Conservation (phyloP, 2,113 vertebrate species). For the Macquaria australasica region DNA sequence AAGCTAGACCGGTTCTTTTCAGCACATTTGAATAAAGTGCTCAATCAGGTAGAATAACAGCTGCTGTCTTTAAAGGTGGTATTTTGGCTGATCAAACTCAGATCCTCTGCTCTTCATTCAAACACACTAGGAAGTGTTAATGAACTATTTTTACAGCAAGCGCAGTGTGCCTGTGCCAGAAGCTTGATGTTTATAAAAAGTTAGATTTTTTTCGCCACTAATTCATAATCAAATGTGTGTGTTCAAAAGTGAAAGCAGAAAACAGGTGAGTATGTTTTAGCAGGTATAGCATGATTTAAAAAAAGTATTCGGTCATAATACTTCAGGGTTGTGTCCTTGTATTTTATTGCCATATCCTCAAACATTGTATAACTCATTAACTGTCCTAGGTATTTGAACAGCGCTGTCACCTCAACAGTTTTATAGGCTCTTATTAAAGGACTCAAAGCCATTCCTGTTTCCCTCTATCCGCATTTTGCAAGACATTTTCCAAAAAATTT, state of each 20-base stretch:
- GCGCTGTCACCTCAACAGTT: background rate
- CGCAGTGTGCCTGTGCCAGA: background rate
- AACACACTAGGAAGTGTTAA: background rate
- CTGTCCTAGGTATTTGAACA: background rate
- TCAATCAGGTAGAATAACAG: slow-evolving; percentile 26
- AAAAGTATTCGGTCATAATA: background rate
- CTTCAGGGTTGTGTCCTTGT: background rate
- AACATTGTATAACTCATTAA: background rate
- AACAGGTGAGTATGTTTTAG: background rate
- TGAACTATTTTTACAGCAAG: background rate
- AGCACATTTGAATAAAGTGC: slow-evolving; percentile 32
- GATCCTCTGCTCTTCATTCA: background rate
- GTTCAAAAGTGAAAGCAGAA: background rate
- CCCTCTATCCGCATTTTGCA: background rate
- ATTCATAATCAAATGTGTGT: background rate
- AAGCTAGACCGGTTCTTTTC: slow-evolving; percentile 56
- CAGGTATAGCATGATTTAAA: background rate
- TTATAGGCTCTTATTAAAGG: background rate
- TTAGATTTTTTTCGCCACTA: background rate
- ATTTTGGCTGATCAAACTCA: background rate
- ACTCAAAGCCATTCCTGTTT: background rate
- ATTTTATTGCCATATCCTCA: background rate
- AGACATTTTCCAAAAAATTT: too few species aligned
- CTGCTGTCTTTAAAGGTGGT: background rate
- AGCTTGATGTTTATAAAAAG: background rate